Conservation (phyloP, 2,888 invertebrate species). For the Stenodema calcarata region DNA sequence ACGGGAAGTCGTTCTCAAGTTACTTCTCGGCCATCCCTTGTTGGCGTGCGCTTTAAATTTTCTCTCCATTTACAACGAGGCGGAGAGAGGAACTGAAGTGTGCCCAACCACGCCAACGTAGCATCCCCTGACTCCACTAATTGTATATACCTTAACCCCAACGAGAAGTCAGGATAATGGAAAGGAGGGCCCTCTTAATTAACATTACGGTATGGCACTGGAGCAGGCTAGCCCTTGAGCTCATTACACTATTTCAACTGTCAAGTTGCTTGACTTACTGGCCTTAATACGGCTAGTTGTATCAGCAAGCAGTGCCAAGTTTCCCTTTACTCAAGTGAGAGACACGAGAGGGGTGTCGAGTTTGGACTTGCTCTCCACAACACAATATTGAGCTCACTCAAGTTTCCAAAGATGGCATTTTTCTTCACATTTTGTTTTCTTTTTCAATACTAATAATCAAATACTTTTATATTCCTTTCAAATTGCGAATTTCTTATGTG, state of each 20-base stretch:
- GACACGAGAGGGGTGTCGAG: neutral
- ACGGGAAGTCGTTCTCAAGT: conserved; percentile 19
- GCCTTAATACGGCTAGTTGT: conserved; percentile 19
- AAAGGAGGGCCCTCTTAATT: conserved; percentile 43
- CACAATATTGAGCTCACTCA: too few species aligned
- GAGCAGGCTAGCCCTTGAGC: conserved; percentile 28
- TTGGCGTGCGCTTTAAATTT: conserved; percentile 42
- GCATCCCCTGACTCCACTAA: conserved; percentile 34
- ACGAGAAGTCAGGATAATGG: conserved; percentile 35
- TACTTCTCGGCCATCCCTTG: neutral
- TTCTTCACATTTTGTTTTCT: too few species aligned
- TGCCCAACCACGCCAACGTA: conserved; percentile 31
- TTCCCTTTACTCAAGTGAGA: neutral
- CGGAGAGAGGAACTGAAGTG: conserved; percentile 13
- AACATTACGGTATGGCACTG: conserved; percentile 43
- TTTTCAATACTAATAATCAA: too few species aligned
- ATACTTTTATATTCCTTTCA: too few species aligned
- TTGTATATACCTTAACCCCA: conserved; percentile 42
- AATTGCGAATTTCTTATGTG: too few species aligned
- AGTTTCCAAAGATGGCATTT: too few species aligned
- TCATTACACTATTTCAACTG: conserved; percentile 40
- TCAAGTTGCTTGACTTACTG: conserved; percentile 19
- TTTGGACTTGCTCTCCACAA: neutral
- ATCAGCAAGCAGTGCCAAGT: neutral
- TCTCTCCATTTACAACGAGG: conserved; percentile 31